phyloP scores from a whole-genome alignment of 2,888 invertebrate genomes.

The Drosophila nr. medialis region DNA sequence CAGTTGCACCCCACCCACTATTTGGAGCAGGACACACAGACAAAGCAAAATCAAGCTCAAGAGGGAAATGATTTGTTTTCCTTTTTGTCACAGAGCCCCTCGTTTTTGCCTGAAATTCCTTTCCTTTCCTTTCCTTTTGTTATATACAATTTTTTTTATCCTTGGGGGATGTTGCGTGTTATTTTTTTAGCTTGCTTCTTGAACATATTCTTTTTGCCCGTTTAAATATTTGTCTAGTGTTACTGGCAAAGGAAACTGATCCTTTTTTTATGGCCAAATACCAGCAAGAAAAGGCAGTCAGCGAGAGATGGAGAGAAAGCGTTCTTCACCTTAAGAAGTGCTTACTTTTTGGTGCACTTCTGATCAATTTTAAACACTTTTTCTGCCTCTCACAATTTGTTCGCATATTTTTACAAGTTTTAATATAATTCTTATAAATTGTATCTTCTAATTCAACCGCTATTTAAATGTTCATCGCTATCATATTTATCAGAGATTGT shows the following conservation, averaged over 20 bases:
- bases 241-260: constrained; percentile 44
- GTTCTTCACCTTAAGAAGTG: not conserved
- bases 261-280: constrained; percentile 40
- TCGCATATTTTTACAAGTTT: not conserved
- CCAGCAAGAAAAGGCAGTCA: not conserved
- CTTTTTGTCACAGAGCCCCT: constrained; percentile 58
- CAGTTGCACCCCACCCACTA: constrained; percentile 1
- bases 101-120: constrained; percentile 39
- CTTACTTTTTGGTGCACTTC: not conserved
- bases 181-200: constrained; percentile 26
- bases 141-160: constrained; percentile 44
- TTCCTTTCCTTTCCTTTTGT: constrained; percentile 51
- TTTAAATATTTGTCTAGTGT: constrained; percentile 82
- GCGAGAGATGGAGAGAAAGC: not conserved
- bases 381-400: not conserved
- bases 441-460: not conserved
- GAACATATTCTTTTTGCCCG: constrained; percentile 49
- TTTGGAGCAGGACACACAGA: constrained; percentile 44
- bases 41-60: constrained; percentile 80
- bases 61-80: constrained; percentile 83
- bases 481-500: not conserved
- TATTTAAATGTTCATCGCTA: not conserved
- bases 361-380: constrained; percentile 15
- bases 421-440: not conserved
- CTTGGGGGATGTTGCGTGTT: constrained; percentile 42